These are phyloP conservation scores for Columba guinea DNA, from an alignment of 2,797 vertebrate species.

Conservation along the genomic window DNA sequence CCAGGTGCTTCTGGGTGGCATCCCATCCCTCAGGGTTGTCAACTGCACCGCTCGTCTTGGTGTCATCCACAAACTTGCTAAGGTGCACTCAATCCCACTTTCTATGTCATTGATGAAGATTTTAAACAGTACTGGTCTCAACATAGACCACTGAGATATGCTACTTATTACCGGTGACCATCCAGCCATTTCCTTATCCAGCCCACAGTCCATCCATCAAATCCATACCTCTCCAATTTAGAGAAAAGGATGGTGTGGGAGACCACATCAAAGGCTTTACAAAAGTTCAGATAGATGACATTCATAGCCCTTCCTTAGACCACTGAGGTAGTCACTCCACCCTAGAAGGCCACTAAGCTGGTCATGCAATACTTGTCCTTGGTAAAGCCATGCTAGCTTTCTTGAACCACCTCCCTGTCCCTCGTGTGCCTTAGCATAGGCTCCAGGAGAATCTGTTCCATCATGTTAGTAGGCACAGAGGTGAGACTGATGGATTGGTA, in stretches of 20 bases:
- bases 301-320: neutral
- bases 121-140: neutral
- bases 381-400: neutral
- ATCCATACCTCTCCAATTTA: no score
- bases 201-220: neutral
- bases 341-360: neutral
- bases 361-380: neutral
- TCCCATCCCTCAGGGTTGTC: fast-evolving
- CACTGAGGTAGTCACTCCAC: no score
- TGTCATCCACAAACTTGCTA: neutral
- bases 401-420: neutral
- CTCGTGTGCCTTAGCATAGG: neutral
- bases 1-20: neutral
- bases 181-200: neutral
- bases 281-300: neutral
- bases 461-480: neutral
- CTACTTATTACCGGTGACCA: fast-evolving
- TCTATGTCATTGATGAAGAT: neutral
- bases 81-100: neutral
- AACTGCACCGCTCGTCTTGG: fast-evolving
- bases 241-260: neutral
- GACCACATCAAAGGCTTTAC: neutral
- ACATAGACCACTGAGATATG: fast-evolving
- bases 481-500: neutral
- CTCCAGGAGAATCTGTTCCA: neutral